These are phyloP conservation scores for Hoplodrina ambigua DNA, from an alignment of 2,888 invertebrate species.

Conservation along the genomic window DNA sequence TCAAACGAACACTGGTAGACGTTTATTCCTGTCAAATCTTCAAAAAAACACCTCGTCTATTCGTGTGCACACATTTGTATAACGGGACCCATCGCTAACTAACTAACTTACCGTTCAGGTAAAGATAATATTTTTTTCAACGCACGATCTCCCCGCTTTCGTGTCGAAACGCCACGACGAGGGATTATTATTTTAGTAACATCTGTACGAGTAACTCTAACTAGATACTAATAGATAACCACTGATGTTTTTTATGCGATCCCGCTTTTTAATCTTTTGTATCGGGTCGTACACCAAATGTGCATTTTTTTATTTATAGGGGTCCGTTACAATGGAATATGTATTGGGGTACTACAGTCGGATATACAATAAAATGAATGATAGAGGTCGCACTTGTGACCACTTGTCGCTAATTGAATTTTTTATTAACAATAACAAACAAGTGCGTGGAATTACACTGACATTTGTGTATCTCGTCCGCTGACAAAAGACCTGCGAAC, in stretches of 20 bases:
- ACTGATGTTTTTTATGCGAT: conserved; percentile 88
- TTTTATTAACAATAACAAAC: conserved; percentile 77
- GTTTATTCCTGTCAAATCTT: conserved; percentile 60
- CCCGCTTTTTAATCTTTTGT: conserved; percentile 87
- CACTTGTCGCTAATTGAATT: conserved; percentile 86
- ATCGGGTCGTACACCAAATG: conserved; percentile 84
- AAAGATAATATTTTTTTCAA: conserved; percentile 74
- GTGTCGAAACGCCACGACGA: conserved; percentile 64
- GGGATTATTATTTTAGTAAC: conserved; percentile 88
- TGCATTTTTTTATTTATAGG: conserved; percentile 85
- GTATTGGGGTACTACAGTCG: conserved; percentile 66
- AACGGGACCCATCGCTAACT: conserved; percentile 70
- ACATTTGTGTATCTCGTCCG: conserved; percentile 52
- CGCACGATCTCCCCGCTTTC: conserved; percentile 67
- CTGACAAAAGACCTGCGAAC: conserved; percentile 21
- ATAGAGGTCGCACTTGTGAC: conserved; percentile 85
- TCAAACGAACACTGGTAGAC: conserved; percentile 47
- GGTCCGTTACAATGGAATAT: conserved; percentile 74
- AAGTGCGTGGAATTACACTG: conserved; percentile 70
- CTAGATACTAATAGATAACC: conserved; percentile 90
- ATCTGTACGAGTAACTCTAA: conserved; percentile 88
- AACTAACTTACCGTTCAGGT: conserved; percentile 70
- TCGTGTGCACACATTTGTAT: conserved; percentile 66
- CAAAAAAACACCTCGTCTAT: conserved; percentile 59
- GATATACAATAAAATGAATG: conserved; percentile 78